Conservation (phyloP, 2,113 vertebrate species). For the Platichthys flesus region DNA sequence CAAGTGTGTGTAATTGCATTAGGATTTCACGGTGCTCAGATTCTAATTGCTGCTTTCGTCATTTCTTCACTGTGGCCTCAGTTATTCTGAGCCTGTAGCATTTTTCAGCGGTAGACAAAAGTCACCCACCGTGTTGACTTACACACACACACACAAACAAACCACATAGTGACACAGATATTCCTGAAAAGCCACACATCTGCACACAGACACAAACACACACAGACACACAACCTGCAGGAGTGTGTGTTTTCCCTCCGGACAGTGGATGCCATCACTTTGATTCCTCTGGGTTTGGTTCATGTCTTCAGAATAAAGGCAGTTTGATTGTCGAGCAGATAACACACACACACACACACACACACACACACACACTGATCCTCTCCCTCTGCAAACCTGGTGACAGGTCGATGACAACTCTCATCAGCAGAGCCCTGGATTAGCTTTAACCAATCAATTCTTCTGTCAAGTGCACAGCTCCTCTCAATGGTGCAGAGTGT, state of each 20-base stretch:
- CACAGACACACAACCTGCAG: not conserved
- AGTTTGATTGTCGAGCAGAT: conserved; percentile 14
- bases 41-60: conserved; percentile 59
- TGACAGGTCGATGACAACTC: conserved; percentile 37
- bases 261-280: not conserved
- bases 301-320: conserved; percentile 22
- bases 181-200: not conserved
- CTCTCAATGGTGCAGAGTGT: too few relatives aligned
- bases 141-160: not conserved
- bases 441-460: conserved; percentile 43
- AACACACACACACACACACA: too few relatives aligned
- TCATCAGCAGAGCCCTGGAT: conserved; percentile 40
- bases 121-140: conserved; percentile 15
- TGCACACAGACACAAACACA: not conserved
- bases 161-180: not conserved
- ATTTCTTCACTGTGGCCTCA: conserved; percentile 25
- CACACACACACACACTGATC: too few relatives aligned
- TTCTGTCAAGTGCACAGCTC: conserved; percentile 25
- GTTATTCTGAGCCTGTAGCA: conserved; percentile 28
- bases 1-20: conserved; percentile 56
- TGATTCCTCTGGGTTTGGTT: not conserved
- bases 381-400: too few relatives aligned
- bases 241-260: not conserved
- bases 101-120: not conserved
- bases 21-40: conserved; percentile 42